Percentiles rank a stretch among this genome's conserved stretches.
phyloP scores from a whole-genome alignment of 2,888 invertebrate genomes.

The Eristalinus aeneus region DNA sequence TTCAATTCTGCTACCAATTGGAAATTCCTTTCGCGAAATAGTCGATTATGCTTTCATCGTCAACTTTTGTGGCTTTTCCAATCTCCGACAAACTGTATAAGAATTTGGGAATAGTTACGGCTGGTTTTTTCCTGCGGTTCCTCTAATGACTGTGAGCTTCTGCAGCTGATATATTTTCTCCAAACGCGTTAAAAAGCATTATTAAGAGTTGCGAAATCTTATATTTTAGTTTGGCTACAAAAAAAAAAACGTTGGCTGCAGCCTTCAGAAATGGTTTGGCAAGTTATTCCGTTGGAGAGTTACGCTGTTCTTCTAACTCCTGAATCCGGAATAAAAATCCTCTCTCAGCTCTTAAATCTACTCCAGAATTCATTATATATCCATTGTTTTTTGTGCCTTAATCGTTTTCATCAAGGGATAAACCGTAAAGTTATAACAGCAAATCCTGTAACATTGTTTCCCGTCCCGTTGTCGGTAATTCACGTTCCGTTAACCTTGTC shows the following conservation, averaged over 20 bases:
- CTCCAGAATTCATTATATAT: not conserved
- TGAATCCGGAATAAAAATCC: constrained; percentile 6
- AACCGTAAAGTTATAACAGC: too few relatives aligned
- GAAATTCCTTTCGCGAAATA: constrained; percentile 46
- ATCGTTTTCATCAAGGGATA: not conserved
- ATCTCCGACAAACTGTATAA: constrained; percentile 55
- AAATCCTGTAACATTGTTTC: constrained; percentile 17
- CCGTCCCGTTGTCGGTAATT: not conserved
- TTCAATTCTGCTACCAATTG: constrained; percentile 27
- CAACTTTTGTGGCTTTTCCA: constrained; percentile 27
- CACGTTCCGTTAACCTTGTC: too few relatives aligned
- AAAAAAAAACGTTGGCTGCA: constrained; percentile 22
- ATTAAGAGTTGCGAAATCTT: constrained; percentile 31
- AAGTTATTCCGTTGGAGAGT: constrained; percentile 8
- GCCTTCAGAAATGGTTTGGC: constrained; percentile 25
- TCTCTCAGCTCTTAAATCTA: not conserved
- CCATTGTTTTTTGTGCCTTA: not conserved
- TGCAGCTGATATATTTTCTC: too few relatives aligned
- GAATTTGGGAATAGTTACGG: constrained; percentile 46
- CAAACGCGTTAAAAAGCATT: constrained; percentile 42
- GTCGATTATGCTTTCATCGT: constrained; percentile 50
- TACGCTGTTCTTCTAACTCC: constrained; percentile 15
- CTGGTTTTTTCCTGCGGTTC: too few relatives aligned
- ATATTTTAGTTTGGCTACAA: too few relatives aligned
- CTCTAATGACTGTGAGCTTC: too few relatives aligned